Conservation (phyloP, 2,888 invertebrate species). For the Uropetala carovei region DNA sequence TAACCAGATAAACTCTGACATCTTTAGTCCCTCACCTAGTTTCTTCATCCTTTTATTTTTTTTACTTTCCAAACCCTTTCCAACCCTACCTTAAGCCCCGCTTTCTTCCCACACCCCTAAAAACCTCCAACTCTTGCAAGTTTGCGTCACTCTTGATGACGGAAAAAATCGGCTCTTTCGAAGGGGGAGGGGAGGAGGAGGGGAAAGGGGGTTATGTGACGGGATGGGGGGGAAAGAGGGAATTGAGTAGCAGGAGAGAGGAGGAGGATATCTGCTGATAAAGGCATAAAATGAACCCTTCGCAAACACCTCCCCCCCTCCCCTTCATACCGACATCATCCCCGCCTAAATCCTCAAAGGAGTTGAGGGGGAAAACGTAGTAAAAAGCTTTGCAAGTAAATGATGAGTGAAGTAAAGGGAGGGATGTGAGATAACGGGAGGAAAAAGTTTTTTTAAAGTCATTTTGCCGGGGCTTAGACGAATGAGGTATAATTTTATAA, state of each 20-base stretch:
- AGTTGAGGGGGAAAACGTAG: not conserved
- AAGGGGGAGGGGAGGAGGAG: not conserved
- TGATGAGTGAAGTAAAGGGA: not conserved
- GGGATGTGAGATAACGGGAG: not conserved
- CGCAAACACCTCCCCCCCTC: not conserved
- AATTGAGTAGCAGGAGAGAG: not conserved
- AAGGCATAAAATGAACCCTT: not conserved
- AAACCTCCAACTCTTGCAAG: not conserved
- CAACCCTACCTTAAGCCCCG: not conserved
- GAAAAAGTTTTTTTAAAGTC: too few species aligned
- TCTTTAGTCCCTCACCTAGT: not conserved
- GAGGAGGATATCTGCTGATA: not conserved
- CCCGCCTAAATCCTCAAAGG: not conserved
- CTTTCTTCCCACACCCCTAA: too few species aligned
- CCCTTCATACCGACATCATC: not conserved
- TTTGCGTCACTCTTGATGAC: not conserved
- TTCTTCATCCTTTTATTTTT: not conserved
- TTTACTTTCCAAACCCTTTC: not conserved
- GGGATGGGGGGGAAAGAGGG: too few species aligned
- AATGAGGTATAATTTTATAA: too few species aligned
- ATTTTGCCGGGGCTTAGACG: too few species aligned
- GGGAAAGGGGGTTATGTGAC: not conserved
- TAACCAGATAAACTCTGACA: not conserved
- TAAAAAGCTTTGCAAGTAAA: too few species aligned
- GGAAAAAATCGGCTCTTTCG: not conserved